Conservation (phyloP, 2,797 vertebrate species). For the Siniperca obscura region DNA sequence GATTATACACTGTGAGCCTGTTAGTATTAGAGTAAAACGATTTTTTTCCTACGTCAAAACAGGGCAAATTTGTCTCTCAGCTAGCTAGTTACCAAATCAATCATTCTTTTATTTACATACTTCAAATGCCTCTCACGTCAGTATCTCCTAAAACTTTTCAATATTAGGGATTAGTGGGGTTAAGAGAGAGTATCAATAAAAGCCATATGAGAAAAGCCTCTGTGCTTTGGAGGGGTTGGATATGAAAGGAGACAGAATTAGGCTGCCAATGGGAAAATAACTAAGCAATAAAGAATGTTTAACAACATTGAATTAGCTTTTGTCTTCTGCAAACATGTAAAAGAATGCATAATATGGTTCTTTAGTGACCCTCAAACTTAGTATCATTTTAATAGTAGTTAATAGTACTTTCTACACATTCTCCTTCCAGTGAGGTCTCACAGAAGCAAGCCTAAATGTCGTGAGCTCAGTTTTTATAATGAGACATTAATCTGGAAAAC, state of each 20-base stretch:
- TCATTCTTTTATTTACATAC: slow-evolving; percentile 6
- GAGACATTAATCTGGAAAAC: slow-evolving; percentile 33
- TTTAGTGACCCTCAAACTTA: slow-evolving; percentile 11
- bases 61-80: slow-evolving; percentile 10
- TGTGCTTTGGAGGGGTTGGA: slow-evolving; percentile 32
- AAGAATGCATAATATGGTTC: slow-evolving; percentile 5
- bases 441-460: slow-evolving; percentile 1
- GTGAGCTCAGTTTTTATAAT: slow-evolving; percentile 37
- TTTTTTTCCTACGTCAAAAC: neutral
- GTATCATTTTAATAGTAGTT: slow-evolving; percentile 28
- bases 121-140: slow-evolving; percentile 32
- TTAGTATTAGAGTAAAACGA: slow-evolving; percentile 14
- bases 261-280: slow-evolving; percentile 28
- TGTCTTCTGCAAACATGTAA: slow-evolving; percentile 6
- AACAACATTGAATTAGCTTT: neutral
- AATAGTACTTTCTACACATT: slow-evolving; percentile 22
- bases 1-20: neutral
- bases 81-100: neutral
- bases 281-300: slow-evolving; percentile 10
- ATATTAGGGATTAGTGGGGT: slow-evolving; percentile 56
- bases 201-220: slow-evolving; percentile 49
- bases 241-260: slow-evolving; percentile 41
- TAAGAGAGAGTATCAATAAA: slow-evolving; percentile 51
- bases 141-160: slow-evolving; percentile 37
- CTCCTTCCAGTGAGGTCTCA: slow-evolving; percentile 26